Evolutionary conservation across 2,888 invertebrate genomes (phyloP).

Genomic region (Nephrotoma guestfalica): DNA sequence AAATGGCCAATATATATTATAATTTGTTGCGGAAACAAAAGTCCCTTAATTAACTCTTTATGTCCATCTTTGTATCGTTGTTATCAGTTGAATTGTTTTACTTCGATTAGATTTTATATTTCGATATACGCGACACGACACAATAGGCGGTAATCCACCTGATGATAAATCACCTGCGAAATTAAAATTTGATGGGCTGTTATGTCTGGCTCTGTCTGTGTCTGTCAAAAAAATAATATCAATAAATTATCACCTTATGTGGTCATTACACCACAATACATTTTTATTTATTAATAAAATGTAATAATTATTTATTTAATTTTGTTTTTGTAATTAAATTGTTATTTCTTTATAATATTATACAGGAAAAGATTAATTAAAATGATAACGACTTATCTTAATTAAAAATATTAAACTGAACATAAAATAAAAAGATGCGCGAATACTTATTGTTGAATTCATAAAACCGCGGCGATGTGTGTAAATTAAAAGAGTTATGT

Average conservation of each 20-base stretch:
- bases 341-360: background rate
- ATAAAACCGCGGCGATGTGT: background rate
- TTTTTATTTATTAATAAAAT: background rate
- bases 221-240: too few relatives aligned
- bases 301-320: background rate
- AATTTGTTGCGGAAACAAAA: background rate
- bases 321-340: background rate
- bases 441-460: background rate
- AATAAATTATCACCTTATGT: background rate
- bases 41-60: background rate
- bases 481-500: background rate
- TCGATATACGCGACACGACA: background rate
- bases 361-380: background rate
- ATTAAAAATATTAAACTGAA: background rate
- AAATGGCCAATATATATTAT: background rate
- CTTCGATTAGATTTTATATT: background rate
- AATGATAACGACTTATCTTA: background rate
- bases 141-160: background rate
- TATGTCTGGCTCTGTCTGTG: too few relatives aligned
- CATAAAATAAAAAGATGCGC: background rate
- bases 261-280: background rate
- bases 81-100: background rate
- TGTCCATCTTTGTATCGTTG: background rate
- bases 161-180: background rate
- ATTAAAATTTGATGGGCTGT: background rate